Percentiles rank a stretch among this genome's conserved stretches.
These are phyloP conservation scores for Schizotus pectinicornis DNA, from an alignment of 2,888 invertebrate species.

Conservation along the genomic window DNA sequence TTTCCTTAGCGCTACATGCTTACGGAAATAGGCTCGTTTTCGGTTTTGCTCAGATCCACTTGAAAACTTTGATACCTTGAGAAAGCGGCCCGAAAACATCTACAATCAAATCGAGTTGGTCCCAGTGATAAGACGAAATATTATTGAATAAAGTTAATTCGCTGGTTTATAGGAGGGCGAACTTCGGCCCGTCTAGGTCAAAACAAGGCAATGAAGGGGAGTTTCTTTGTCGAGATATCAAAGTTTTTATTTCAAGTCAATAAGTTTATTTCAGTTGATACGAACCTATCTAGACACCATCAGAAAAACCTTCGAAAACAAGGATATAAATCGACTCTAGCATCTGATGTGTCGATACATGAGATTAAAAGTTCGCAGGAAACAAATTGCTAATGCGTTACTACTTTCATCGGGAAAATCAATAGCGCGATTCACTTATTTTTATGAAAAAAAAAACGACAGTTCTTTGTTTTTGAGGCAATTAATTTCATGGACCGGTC, in stretches of 20 bases:
- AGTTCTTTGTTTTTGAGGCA: too few relatives aligned
- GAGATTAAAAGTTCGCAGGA: constrained; percentile 4
- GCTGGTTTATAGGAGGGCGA: too few relatives aligned
- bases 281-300: background rate
- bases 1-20: too few relatives aligned
- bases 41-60: too few relatives aligned
- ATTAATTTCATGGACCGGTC: too few relatives aligned
- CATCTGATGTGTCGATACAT: constrained; percentile 2
- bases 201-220: background rate
- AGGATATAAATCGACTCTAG: constrained; percentile 6
- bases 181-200: background rate
- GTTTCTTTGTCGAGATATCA: background rate
- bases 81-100: too few relatives aligned
- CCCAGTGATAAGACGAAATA: too few relatives aligned
- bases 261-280: constrained; percentile 3
- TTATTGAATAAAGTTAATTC: too few relatives aligned
- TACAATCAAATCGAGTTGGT: too few relatives aligned
- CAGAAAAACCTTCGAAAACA: constrained; percentile 10
- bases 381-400: constrained; percentile 6
- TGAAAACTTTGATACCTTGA: too few relatives aligned
- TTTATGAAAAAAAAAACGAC: too few relatives aligned
- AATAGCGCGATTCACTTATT: background rate
- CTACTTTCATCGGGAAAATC: background rate
- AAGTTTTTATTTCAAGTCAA: background rate
- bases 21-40: too few relatives aligned